These are phyloP conservation scores for Pantala flavescens DNA, from an alignment of 1,140 invertebrate species.

Conservation along the genomic window DNA sequence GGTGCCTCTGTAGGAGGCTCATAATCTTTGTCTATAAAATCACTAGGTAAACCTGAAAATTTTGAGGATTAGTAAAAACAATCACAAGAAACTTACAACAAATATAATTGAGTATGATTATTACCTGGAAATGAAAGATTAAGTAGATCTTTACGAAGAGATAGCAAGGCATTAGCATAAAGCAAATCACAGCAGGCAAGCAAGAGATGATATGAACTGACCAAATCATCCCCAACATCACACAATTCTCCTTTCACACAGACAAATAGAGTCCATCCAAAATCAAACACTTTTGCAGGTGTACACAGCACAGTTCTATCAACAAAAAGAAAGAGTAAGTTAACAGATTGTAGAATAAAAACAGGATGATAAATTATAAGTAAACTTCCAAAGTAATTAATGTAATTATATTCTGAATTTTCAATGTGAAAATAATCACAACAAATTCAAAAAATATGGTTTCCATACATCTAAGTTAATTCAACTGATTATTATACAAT, in stretches of 20 bases:
- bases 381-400: no score
- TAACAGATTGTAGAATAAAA: neutral
- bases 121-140: conserved; percentile 74
- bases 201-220: conserved; percentile 88
- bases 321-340: conserved; percentile 24
- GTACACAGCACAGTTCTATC: conserved; percentile 57
- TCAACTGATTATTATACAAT: no score
- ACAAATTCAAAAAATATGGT: no score
- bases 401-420: no score
- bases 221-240: conserved; percentile 79
- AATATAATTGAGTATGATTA: conserved; percentile 20
- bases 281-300: conserved; percentile 74
- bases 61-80: conserved; percentile 19
- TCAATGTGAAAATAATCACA: no score
- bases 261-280: conserved; percentile 87
- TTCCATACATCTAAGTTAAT: no score
- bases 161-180: conserved; percentile 72
- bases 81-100: neutral
- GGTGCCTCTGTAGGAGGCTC: conserved; percentile 52
- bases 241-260: conserved; percentile 79
- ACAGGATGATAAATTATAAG: no score
- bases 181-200: conserved; percentile 84
- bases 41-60: conserved; percentile 53
- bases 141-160: conserved; percentile 70
- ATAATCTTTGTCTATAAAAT: conserved; percentile 58